These are phyloP conservation scores for Dasyprocta punctata DNA, from an alignment of 2,113 vertebrate species.

Conservation along the genomic window DNA sequence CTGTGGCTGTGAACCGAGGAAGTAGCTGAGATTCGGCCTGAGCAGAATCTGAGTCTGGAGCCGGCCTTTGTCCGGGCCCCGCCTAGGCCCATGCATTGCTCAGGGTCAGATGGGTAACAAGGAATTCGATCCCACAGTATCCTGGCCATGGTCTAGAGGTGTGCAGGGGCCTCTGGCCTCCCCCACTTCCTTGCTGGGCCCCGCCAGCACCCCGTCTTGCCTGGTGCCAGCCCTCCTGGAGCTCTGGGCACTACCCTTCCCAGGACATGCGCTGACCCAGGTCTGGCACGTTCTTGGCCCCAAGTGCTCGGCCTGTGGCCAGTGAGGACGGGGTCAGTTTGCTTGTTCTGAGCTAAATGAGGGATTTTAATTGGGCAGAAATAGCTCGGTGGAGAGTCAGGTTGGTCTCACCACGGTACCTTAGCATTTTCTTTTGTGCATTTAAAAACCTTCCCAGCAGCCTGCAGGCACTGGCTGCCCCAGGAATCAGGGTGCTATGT, in stretches of 20 bases:
- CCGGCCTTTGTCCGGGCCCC: accelerated
- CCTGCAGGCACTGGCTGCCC: background rate
- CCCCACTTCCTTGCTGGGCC: background rate
- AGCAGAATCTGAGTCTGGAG: background rate
- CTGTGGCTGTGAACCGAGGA: background rate
- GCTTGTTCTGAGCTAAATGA: accelerated
- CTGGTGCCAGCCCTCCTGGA: background rate
- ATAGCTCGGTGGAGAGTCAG: accelerated
- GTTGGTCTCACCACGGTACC: accelerated
- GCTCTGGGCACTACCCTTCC: background rate
- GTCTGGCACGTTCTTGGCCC: background rate
- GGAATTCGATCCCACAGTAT: accelerated
- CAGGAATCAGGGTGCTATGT: background rate
- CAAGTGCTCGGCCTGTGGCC: background rate
- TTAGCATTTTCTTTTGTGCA: background rate
- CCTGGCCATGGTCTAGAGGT: accelerated
- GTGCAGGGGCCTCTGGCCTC: background rate
- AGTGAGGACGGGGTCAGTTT: accelerated
- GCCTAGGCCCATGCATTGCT: accelerated
- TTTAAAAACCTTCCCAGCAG: background rate
- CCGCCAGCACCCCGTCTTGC: background rate
- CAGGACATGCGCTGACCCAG: background rate
- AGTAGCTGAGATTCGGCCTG: too few species aligned
- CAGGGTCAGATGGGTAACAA: background rate
- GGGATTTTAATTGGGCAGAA: background rate